These are phyloP conservation scores for Brachyopa scutellaris DNA, from an alignment of 2,888 invertebrate genomes.

Conservation along the genomic window DNA sequence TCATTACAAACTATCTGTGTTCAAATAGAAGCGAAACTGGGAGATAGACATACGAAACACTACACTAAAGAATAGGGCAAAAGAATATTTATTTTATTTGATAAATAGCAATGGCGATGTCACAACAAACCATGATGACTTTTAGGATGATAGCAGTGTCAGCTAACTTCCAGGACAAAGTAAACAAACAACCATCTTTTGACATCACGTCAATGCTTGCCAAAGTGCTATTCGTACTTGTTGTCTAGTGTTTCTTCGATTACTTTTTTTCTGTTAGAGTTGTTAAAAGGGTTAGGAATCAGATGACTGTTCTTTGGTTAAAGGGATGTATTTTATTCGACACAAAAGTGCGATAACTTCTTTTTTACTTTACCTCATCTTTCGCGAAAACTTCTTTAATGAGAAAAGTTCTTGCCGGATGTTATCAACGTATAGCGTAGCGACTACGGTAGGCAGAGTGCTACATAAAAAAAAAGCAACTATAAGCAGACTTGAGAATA, in stretches of 20 bases:
- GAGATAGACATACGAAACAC: constrained; percentile 30
- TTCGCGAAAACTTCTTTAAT: constrained; percentile 64
- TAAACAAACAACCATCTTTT: constrained; percentile 66
- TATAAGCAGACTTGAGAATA: constrained; percentile 44
- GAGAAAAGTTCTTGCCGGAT: constrained; percentile 70
- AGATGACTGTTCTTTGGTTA: not conserved
- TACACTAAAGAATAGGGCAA: constrained; percentile 17
- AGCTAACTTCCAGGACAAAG: constrained; percentile 44
- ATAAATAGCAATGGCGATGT: constrained; percentile 46
- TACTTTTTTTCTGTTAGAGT: constrained; percentile 36
- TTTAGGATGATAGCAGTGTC: constrained; percentile 21
- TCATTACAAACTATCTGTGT: constrained; percentile 44
- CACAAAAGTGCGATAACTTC: constrained; percentile 47
- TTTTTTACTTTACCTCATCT: constrained; percentile 46
- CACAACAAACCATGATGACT: constrained; percentile 12
- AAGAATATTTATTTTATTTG: constrained; percentile 47
- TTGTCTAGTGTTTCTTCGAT: constrained; percentile 49
- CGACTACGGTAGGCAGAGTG: constrained; percentile 27
- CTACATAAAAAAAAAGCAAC: constrained; percentile 37
- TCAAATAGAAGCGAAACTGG: constrained; percentile 42
- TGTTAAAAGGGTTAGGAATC: not conserved
- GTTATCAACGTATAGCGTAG: constrained; percentile 52
- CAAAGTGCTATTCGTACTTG: constrained; percentile 42
- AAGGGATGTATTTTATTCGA: constrained; percentile 56
- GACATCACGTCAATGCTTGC: constrained; percentile 58